Conservation (phyloP, 2,797 vertebrate species). For the Hapalemur alaotrensis region DNA sequence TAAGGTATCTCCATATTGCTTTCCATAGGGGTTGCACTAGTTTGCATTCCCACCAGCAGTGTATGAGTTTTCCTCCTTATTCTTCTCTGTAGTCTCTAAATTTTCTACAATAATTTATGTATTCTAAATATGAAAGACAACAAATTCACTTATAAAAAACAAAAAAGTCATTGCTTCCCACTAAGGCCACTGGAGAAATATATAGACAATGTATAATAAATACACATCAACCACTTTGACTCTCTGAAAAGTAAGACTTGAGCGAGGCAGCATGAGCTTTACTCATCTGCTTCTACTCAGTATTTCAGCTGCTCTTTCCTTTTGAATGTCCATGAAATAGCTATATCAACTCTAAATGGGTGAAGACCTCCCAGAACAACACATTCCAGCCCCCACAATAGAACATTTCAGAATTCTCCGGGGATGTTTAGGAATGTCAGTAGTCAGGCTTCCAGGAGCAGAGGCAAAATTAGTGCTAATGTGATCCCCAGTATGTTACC, state of each 20-base stretch:
- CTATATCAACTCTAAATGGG: not conserved
- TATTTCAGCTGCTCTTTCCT: not conserved
- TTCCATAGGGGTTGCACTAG: no score
- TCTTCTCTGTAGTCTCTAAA: slow-evolving; percentile 23
- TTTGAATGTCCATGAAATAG: not conserved
- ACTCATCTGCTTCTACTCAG: not conserved
- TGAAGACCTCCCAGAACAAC: slow-evolving; percentile 42
- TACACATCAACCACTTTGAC: not conserved
- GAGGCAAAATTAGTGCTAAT: slow-evolving; percentile 33
- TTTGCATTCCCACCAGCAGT: no score
- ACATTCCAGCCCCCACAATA: slow-evolving; percentile 36
- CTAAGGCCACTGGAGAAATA: not conserved
- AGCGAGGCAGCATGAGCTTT: not conserved
- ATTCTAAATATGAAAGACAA: slow-evolving; percentile 36
- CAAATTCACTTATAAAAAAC: slow-evolving; percentile 33
- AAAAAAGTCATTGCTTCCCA: not conserved
- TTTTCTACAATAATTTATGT: not conserved
- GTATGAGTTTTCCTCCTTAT: slow-evolving; percentile 27
- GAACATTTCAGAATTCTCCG: slow-evolving; percentile 54
- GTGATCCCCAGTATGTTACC: not conserved
- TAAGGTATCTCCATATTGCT: no score
- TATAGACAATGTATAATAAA: no score
- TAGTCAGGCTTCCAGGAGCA: not conserved
- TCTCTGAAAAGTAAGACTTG: not conserved
- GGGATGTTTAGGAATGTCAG: slow-evolving; percentile 13